These are phyloP conservation scores for Sphyrna mokarran DNA, from an alignment of 2,113 vertebrate species.

Conservation along the genomic window DNA sequence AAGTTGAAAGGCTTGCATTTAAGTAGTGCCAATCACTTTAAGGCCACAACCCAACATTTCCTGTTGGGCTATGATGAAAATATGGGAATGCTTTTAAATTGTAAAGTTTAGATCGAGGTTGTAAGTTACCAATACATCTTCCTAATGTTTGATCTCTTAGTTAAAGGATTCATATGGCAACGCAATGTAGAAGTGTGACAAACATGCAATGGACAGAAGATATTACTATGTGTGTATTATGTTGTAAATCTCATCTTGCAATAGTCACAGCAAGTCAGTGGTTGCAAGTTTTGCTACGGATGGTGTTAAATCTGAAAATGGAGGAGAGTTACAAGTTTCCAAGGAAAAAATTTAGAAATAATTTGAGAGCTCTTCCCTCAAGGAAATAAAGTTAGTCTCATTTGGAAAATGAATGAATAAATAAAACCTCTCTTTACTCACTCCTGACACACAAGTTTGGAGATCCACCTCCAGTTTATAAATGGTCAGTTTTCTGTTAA, in stretches of 20 bases:
- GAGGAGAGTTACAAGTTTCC: background rate
- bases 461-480: too few relatives aligned
- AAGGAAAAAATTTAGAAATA: background rate
- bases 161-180: background rate
- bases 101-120: conserved; percentile 14
- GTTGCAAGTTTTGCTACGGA: background rate
- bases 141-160: background rate
- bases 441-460: background rate
- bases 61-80: background rate
- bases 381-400: background rate
- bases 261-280: background rate
- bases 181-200: background rate
- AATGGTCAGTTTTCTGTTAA: background rate
- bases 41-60: background rate
- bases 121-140: background rate
- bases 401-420: background rate
- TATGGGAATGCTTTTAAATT: background rate
- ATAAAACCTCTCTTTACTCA: background rate
- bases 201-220: background rate
- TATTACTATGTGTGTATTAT: background rate
- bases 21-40: background rate
- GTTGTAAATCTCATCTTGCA: background rate
- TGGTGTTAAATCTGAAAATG: background rate
- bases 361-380: background rate
- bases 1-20: background rate